Evolutionary conservation across 2,113 vertebrate species (phyloP).

Genomic region (Phodopus roborovskii): DNA sequence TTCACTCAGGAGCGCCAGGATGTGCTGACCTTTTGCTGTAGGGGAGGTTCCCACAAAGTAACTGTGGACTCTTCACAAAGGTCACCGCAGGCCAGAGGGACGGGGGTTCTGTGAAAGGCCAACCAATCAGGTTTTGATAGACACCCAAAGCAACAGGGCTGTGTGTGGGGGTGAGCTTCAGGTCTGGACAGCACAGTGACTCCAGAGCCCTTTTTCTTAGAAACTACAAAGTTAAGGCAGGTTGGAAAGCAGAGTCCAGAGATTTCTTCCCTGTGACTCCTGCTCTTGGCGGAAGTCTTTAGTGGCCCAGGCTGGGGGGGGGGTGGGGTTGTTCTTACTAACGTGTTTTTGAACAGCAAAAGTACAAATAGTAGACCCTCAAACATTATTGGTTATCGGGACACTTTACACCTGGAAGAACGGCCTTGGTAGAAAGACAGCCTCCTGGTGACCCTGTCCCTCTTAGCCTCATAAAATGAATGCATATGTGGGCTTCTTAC

Average conservation of each 20-base stretch:
- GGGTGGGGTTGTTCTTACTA: neutral
- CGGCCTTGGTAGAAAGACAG: neutral
- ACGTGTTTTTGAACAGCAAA: slow-evolving; percentile 24
- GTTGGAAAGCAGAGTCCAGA: neutral
- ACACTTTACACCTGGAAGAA: neutral
- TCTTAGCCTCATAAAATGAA: no score
- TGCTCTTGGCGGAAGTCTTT: neutral
- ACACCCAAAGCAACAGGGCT: neutral
- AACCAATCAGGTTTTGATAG: neutral
- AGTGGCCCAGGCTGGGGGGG: neutral
- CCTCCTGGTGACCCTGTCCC: neutral
- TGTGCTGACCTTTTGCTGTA: neutral
- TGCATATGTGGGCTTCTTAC: accelerated
- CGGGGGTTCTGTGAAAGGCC: neutral
- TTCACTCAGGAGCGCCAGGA: neutral
- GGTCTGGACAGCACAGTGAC: neutral
- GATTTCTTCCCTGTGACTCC: neutral
- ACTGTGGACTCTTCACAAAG: neutral
- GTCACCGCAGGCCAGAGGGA: neutral
- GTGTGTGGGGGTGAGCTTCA: neutral
- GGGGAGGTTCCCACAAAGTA: neutral
- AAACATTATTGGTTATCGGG: neutral
- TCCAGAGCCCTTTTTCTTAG: neutral
- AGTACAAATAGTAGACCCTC: neutral
- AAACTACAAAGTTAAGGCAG: neutral